These are phyloP conservation scores for Aegotheles bennettii DNA, from an alignment of 2,113 vertebrate genomes.

Conservation along the genomic window DNA sequence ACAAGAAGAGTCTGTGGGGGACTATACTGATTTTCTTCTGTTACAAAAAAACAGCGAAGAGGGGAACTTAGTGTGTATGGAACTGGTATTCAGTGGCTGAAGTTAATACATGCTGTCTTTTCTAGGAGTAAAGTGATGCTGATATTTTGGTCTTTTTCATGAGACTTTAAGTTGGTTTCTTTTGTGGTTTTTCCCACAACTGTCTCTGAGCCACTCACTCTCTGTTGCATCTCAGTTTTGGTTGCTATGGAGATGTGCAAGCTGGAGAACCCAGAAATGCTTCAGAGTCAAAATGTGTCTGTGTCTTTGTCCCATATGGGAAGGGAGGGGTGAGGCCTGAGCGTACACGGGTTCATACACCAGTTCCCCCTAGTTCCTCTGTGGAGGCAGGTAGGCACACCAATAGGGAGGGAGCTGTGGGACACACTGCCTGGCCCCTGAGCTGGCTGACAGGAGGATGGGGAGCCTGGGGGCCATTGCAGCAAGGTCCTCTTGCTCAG, in stretches of 20 bases:
- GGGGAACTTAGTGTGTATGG: not conserved
- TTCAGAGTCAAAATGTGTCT: not conserved
- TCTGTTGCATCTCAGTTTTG: not conserved
- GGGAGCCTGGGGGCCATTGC: not conserved
- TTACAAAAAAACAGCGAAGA: not conserved
- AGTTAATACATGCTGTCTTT: not conserved
- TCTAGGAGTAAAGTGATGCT: not conserved
- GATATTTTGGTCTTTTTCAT: not conserved
- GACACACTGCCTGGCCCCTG: not conserved
- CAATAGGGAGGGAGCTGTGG: not conserved
- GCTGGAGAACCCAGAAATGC: not conserved
- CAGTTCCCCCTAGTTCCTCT: not conserved
- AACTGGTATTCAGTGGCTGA: not conserved
- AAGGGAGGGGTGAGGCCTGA: not conserved
- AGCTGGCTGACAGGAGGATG: not conserved
- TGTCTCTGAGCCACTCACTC: not conserved
- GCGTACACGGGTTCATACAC: too few relatives aligned
- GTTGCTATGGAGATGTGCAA: not conserved
- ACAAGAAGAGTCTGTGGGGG: not conserved
- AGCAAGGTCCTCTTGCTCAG: not conserved
- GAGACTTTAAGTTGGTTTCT: not conserved
- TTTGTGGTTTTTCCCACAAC: rapidly evolving
- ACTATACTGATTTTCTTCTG: not conserved
- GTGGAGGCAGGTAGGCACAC: not conserved
- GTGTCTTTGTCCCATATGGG: not conserved